Conservation (phyloP, 2,113 vertebrate species). For the Erinaceus europaeus region DNA sequence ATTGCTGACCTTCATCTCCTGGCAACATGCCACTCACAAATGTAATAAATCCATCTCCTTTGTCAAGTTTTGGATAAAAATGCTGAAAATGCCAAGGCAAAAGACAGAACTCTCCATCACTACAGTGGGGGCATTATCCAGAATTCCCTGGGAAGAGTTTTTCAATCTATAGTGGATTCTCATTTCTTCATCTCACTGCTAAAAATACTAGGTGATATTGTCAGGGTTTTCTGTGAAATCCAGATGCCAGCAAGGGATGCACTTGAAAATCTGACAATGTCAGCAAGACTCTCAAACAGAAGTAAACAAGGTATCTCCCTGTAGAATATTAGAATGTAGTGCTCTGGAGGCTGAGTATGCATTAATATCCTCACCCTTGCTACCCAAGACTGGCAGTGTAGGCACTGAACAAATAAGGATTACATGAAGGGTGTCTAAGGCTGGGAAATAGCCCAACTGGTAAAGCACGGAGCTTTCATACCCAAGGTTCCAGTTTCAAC, state of each 20-base stretch:
- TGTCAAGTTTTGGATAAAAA: slow-evolving; percentile 51
- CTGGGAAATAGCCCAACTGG: too few species aligned
- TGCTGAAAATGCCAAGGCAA: background rate
- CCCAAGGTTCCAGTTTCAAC: too few species aligned
- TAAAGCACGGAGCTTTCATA: too few species aligned
- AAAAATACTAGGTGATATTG: background rate
- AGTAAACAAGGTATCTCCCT: background rate
- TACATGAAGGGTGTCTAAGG: background rate
- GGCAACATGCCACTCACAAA: background rate
- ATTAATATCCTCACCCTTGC: background rate
- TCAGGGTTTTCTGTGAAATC: slow-evolving; percentile 1
- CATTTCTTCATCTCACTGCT: background rate
- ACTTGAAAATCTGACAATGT: background rate
- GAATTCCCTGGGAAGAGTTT: slow-evolving; percentile 11
- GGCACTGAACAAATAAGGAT: background rate
- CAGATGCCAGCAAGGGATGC: background rate
- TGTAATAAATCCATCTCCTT: slow-evolving; percentile 46
- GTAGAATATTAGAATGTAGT: background rate
- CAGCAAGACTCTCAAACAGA: background rate
- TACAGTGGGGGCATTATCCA: background rate
- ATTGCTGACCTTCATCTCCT: background rate
- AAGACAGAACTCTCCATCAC: background rate
- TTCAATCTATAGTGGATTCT: slow-evolving; percentile 7
- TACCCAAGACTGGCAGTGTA: rapidly evolving
- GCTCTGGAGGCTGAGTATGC: background rate